A percentile compares a stretch with the other conserved stretches of the same genome.
These are phyloP conservation scores for Drosophila eohydei DNA, from an alignment of 2,888 invertebrate genomes.

Conservation along the genomic window DNA sequence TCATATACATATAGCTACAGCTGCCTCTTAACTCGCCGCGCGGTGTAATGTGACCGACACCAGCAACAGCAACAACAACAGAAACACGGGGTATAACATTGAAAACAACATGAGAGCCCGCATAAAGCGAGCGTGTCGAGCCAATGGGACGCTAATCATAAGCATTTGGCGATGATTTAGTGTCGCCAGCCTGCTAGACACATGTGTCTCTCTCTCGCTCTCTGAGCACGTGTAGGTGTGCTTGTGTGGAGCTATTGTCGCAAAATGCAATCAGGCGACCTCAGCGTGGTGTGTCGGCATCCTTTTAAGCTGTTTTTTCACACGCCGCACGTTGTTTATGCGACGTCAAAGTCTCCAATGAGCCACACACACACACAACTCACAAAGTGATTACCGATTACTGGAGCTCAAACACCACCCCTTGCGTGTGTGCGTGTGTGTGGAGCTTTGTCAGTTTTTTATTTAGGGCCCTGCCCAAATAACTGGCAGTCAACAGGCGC, in stretches of 20 bases:
- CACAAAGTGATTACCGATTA: constrained; percentile 54
- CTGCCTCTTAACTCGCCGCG: constrained; percentile 71
- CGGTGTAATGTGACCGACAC: constrained; percentile 68
- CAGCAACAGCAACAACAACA: constrained; percentile 18
- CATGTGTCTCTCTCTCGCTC: constrained; percentile 41
- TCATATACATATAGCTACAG: constrained; percentile 23
- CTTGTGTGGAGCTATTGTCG: constrained; percentile 36
- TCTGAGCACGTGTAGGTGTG: not conserved
- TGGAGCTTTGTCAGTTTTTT: constrained; percentile 38
- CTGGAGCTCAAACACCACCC: constrained; percentile 8
- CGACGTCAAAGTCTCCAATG: constrained; percentile 63
- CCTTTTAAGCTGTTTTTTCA: constrained; percentile 79
- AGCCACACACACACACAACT: constrained; percentile 54
- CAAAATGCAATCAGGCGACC: constrained; percentile 50
- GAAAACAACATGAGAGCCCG: constrained; percentile 47
- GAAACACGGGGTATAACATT: constrained; percentile 12
- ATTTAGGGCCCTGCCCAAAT: constrained; percentile 30
- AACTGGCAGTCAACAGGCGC: constrained; percentile 52
- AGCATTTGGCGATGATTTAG: constrained; percentile 79
- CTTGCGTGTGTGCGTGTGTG: not conserved
- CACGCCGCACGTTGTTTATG: constrained; percentile 69
- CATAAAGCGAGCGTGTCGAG: constrained; percentile 66
- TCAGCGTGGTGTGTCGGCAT: constrained; percentile 59
- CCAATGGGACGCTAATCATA: constrained; percentile 72
- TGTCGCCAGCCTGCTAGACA: constrained; percentile 70